These are phyloP conservation scores for Phalloptychus januarius DNA, from an alignment of 2,797 vertebrate genomes.

Conservation along the genomic window DNA sequence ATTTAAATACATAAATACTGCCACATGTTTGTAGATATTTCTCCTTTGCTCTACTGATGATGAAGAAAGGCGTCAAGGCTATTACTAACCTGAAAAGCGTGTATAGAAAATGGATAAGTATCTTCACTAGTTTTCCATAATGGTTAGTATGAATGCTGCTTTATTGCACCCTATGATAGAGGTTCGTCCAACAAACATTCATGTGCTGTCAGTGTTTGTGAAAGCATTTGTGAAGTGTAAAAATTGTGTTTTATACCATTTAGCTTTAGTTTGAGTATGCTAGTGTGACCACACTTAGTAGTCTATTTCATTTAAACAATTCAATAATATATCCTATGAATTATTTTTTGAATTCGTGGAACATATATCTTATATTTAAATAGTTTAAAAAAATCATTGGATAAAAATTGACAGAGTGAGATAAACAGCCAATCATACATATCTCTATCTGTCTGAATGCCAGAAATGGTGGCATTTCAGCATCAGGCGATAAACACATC, in stretches of 20 bases:
- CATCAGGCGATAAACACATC: not conserved
- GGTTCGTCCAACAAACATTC: not conserved
- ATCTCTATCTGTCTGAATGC: not conserved
- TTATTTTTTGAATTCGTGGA: not conserved
- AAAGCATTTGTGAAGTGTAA: not conserved
- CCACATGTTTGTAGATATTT: not conserved
- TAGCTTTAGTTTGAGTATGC: not conserved
- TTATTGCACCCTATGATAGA: not conserved
- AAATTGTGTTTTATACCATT: not conserved
- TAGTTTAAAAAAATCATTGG: not conserved
- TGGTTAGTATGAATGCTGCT: not conserved
- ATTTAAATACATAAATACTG: not conserved
- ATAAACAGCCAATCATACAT: not conserved
- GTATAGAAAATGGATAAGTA: not conserved
- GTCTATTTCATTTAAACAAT: not conserved
- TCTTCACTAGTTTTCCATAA: not conserved
- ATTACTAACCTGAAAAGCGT: not conserved
- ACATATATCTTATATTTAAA: not conserved
- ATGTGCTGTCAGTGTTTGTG: not conserved
- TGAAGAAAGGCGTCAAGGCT: not conserved
- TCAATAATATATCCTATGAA: not conserved
- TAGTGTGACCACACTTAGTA: not conserved
- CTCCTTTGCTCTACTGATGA: not conserved
- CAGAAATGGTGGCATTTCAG: slow-evolving; percentile 2
- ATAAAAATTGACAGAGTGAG: not conserved